A percentile compares a stretch with the other conserved stretches of the same genome.
These are phyloP conservation scores for Chaenogobius annularis DNA, from an alignment of 2,113 vertebrate species.

Conservation along the genomic window DNA sequence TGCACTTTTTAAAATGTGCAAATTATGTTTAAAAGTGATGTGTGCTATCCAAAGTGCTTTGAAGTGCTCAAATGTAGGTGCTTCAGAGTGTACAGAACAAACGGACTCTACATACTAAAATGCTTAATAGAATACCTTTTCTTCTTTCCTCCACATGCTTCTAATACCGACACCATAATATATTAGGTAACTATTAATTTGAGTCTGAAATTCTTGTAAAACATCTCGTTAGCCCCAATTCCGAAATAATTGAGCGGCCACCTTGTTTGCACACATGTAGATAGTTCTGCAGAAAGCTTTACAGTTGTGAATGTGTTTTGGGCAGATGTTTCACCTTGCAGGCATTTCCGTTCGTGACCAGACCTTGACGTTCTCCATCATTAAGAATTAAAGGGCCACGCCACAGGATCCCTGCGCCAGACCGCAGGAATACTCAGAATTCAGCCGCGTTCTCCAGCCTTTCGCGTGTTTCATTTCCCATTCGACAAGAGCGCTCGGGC, in stretches of 20 bases:
- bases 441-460: slow-evolving; percentile 38
- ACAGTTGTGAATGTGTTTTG: slow-evolving; percentile 45
- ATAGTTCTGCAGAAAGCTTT: slow-evolving; percentile 19
- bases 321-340: slow-evolving; percentile 65
- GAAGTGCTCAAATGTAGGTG: no score
- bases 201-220: not conserved
- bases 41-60: no score
- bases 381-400: slow-evolving; percentile 56
- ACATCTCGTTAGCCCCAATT: not conserved
- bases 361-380: slow-evolving; percentile 56
- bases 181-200: not conserved
- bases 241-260: slow-evolving; percentile 17
- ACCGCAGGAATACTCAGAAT: slow-evolving; percentile 72
- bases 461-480: slow-evolving; percentile 67
- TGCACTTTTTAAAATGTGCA: no score
- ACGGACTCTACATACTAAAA: no score
- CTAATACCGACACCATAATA: not conserved
- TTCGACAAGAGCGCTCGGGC: slow-evolving; percentile 62
- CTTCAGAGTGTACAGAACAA: no score
- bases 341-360: slow-evolving; percentile 72
- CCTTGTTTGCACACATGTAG: slow-evolving; percentile 15
- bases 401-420: slow-evolving; percentile 56
- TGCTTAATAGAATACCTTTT: no score
- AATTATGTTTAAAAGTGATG: no score
- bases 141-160: not conserved